phyloP scores from a whole-genome alignment of 2,888 invertebrate genomes.

The Meiosimyza decipiens region DNA sequence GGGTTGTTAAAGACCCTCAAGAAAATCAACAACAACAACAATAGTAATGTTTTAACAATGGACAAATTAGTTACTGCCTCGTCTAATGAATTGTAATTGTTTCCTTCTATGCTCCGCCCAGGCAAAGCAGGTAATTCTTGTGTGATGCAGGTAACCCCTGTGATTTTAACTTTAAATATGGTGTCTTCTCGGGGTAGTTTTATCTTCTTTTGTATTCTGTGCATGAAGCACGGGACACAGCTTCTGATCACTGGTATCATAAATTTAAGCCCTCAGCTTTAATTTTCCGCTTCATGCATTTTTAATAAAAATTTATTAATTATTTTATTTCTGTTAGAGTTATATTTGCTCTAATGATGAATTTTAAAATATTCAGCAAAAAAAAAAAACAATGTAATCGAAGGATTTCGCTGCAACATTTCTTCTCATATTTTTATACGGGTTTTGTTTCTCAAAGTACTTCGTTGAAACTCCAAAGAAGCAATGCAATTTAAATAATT shows the following conservation, averaged over 20 bases:
- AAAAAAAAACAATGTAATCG: too few relatives aligned
- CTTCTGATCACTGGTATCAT: constrained; percentile 5
- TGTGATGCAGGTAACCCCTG: constrained; percentile 12
- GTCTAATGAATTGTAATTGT: constrained; percentile 55
- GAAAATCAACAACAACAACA: constrained; percentile 7
- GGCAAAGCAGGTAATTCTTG: constrained; percentile 32
- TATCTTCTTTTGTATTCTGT: not conserved
- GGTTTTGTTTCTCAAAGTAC: too few relatives aligned
- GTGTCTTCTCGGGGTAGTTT: constrained; percentile 13
- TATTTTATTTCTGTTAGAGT: constrained; percentile 16
- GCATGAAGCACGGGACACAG: constrained; percentile 32
- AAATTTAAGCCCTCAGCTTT: constrained; percentile 25
- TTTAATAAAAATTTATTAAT: constrained; percentile 29
- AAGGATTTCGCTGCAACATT: too few relatives aligned
- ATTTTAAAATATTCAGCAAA: too few relatives aligned
- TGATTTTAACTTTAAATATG: not conserved
- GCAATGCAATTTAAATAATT: too few relatives aligned
- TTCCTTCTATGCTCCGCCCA: constrained; percentile 60
- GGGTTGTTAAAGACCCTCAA: constrained; percentile 54
- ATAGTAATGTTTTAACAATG: not conserved
- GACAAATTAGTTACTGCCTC: constrained; percentile 15
- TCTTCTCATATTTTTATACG: too few relatives aligned
- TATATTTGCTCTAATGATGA: not conserved
- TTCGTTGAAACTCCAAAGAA: too few relatives aligned
- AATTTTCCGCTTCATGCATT: constrained; percentile 31